Base-by-base conservation (phyloP, 2,797 vertebrate species). In the Anguilla marmorata region DNA sequence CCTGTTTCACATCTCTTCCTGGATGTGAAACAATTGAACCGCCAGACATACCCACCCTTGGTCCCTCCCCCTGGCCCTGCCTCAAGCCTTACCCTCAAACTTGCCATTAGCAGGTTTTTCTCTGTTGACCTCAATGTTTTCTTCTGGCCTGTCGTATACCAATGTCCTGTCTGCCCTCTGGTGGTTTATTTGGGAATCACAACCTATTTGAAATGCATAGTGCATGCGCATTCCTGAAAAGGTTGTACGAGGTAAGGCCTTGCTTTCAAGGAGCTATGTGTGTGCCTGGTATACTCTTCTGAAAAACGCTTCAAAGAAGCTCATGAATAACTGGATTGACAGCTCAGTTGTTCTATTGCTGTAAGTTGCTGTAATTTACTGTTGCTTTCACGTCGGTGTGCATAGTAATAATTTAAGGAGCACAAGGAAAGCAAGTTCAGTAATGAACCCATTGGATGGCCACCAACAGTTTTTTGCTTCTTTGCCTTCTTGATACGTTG, bases 101-200 rank as follows among this genome's bases (percentile, higher is more conserved):
- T 50, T 21, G 0, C 19, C 79, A 82, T 82, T 2, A 14, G 1
- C 19, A 50, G 41, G 37, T 48, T 82, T 82, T 82, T 50, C 24
- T n/a, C 16, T 24, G 4, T 21, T 24, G 19, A 80, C 33, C 14
- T 6, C 41, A 4, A n/a, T 82, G 79, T n/a, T n/a, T 45, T 79
- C 74, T 45, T 21, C 12, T 19, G 19, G 74, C 16, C 33, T 37
- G 33, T 45, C 6, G 0, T 21, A n/a, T 50, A 24, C 41, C 27
- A n/a, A 82, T 24, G 79, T n/a, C 21, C 41, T 24, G 41, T 54
- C 88, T 85, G 56, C 88, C 85, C 88, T 45, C 88, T 9, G 41
- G 45, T 88, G 88, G 87, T 27, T 9, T 27, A n/a, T 85, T 3
- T 14, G 56, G 41, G 56, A 80, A 86, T 52, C 3, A 19, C 66